These are phyloP conservation scores for Chironomus striatipennis DNA, from an alignment of 1,140 invertebrate genomes.

Conservation along the genomic window DNA sequence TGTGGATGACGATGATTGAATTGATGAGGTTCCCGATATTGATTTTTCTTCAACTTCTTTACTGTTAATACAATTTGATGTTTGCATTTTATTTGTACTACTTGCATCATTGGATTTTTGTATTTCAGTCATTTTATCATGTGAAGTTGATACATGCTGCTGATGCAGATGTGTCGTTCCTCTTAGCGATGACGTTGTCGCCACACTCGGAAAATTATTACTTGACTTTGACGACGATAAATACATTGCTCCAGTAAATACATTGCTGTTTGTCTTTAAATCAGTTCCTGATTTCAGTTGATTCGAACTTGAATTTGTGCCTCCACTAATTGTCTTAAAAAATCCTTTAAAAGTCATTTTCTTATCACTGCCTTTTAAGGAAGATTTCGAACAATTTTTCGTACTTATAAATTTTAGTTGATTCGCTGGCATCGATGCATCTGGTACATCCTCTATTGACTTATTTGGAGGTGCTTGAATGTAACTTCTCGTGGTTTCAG, in stretches of 20 bases:
- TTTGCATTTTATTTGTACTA: background rate
- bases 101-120: background rate
- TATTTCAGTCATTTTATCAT: background rate
- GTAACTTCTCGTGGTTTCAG: constrained; percentile 39
- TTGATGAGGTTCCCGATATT: background rate
- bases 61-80: background rate
- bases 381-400: constrained; percentile 1
- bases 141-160: background rate
- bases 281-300: background rate
- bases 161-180: background rate
- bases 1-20: background rate
- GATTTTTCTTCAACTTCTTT: background rate
- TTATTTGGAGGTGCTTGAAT: constrained; percentile 40
- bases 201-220: background rate
- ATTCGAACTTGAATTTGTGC: background rate
- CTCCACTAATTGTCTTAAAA: background rate
- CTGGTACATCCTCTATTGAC: constrained; percentile 38
- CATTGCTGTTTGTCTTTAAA: background rate
- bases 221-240: too few species aligned
- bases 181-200: background rate
- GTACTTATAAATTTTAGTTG: background rate
- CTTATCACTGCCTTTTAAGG: background rate
- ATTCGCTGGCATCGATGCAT: constrained; percentile 24
- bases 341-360: background rate
- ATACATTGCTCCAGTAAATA: background rate